Evolutionary conservation across 2,113 vertebrate species (phyloP).

Genomic region (Enhydra lutris): DNA sequence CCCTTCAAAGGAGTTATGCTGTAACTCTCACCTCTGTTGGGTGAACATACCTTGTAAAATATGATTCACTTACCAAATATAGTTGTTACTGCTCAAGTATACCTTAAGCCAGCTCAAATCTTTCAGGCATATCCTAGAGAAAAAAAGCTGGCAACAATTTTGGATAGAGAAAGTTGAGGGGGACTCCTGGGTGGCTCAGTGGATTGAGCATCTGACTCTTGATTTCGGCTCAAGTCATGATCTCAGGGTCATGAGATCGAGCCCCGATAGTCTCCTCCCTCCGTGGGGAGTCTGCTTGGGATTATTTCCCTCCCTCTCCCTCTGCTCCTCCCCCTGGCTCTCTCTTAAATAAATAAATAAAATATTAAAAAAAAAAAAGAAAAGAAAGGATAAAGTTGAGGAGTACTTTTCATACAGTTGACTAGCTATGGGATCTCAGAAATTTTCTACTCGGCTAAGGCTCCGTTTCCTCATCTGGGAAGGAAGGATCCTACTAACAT

Average conservation of each 20-base stretch:
- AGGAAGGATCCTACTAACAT: not conserved
- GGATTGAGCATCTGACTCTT: not conserved
- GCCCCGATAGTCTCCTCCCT: not conserved
- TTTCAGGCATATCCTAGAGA: not conserved
- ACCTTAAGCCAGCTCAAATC: not conserved
- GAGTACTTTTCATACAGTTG: not conserved
- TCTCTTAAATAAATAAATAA: not conserved
- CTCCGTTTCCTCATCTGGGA: not conserved
- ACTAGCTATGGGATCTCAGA: not conserved
- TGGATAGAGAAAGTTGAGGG: not conserved
- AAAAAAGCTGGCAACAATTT: not conserved
- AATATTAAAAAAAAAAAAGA: not conserved
- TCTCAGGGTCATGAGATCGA: not conserved
- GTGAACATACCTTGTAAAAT: not conserved
- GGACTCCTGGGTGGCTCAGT: not conserved
- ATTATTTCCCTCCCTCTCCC: not conserved
- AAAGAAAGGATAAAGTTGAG: not conserved
- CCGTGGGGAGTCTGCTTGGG: not conserved
- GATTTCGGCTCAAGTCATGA: not conserved
- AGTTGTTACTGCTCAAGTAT: not conserved
- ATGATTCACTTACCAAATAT: not conserved
- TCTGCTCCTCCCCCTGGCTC: not conserved
- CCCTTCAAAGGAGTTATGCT: not conserved
- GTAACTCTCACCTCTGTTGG: not conserved
- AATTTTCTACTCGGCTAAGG: not conserved